Conservation (phyloP, 2,113 vertebrate genomes). For the Gasterosteus nipponicus region DNA sequence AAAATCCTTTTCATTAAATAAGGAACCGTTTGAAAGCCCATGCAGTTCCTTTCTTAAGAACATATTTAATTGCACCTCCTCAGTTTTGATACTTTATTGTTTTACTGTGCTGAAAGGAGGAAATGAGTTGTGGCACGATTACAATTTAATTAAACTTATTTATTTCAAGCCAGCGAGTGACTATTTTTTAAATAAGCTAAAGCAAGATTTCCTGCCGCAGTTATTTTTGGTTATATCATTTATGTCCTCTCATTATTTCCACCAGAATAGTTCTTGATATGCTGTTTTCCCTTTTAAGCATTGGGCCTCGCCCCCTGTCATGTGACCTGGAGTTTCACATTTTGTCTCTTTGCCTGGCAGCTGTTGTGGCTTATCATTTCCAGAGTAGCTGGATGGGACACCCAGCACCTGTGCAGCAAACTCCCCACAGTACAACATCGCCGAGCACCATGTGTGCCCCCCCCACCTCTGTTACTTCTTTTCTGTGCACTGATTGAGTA, state of each 20-base stretch:
- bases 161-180: background rate
- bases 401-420: constrained; percentile 53
- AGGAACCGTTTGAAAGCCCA: no score
- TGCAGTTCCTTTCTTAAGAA: background rate
- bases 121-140: background rate
- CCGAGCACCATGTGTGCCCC: constrained; percentile 6
- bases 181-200: background rate
- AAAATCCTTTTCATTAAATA: no score
- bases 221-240: background rate
- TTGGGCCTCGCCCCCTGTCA: background rate
- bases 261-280: background rate
- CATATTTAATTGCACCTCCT: background rate
- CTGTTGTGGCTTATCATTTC: constrained; percentile 67
- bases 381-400: constrained; percentile 54
- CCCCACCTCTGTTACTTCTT: background rate
- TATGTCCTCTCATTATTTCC: background rate
- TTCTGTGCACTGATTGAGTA: background rate
- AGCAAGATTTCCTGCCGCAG: background rate
- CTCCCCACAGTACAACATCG: constrained; percentile 35
- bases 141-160: background rate
- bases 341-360: constrained; percentile 54
- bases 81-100: background rate
- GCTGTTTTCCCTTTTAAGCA: background rate
- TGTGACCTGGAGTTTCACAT: constrained; percentile 39
- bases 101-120: background rate